Evolutionary conservation across 2,888 invertebrate genomes (phyloP), one percentile per base, ranked within the genome.

Genomic region (Lasiommata megera): DNA sequence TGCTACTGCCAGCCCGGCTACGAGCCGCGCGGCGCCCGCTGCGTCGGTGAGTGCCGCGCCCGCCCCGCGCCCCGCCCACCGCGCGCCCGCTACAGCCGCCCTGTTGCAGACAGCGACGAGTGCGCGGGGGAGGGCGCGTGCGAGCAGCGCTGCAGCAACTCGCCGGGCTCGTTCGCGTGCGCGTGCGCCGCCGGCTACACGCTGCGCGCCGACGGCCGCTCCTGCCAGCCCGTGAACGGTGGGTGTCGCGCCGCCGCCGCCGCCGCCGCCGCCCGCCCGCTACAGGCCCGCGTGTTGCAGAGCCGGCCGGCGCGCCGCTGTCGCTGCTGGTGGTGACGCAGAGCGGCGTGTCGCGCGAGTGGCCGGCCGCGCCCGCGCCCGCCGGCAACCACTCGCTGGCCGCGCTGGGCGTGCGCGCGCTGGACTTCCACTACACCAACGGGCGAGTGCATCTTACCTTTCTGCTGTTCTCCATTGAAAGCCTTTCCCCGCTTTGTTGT

Each of bases 1-100:
- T 97, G 97, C 84, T 96, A 93, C 88, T 97, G 97, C 84, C 92
- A 92, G 16, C 79, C 83, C 37, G 96, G 96, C 0, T 92, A 93
- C 78, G 92, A 92, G 72, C 92, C 94, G 1, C 88, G 92, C 61
- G 92, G 84, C 54, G 93, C 92, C 17, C 84, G 82, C 51, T 96
- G 96, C 74, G 87, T 93, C 52, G 88, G 88, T 88, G 40, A 73
- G 48, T 36, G 37, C 29, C 9, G 29, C 17, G 6, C 14, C 3
- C 28, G 8, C 14, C 5, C 9, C 46, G 14, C 31, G 16, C 31
- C 14, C 31, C 29, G 16, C 31, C 11, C 31, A 31, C 9, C 46
- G 31, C 28, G 6, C 0, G 16, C 16, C n/a, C 16, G 17, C 46
- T 34, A 12, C 43, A 6, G 8, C 23, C 46, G 1, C 34, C 8